phyloP scores from a whole-genome alignment of 2,797 vertebrate species.

The Moxostoma hubbsi region DNA sequence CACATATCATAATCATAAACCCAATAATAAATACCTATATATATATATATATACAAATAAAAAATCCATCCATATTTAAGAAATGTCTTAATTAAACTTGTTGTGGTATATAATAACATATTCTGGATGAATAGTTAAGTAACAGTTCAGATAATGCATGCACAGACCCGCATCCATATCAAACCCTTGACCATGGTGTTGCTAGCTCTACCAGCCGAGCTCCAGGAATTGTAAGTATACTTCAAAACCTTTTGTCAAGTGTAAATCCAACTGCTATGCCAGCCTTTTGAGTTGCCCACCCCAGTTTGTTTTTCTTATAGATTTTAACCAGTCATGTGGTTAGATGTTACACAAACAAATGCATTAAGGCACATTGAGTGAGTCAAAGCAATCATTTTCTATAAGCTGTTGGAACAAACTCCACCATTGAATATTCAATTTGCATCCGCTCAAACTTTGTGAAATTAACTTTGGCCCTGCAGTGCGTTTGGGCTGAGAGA shows the following conservation, averaged over 20 bases:
- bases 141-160: too few species aligned
- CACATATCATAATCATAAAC: too few species aligned
- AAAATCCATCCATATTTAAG: too few species aligned
- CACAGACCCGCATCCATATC: too few species aligned
- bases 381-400: conserved; percentile 40
- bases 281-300: not conserved
- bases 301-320: conserved; percentile 18
- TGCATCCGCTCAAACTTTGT: conserved; percentile 69
- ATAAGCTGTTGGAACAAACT: conserved; percentile 67
- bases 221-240: not conserved
- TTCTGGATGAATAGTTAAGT: too few species aligned
- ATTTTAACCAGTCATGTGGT: conserved; percentile 19
- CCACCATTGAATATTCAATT: conserved; percentile 68
- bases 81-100: too few species aligned
- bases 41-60: too few species aligned
- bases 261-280: not conserved
- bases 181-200: too few species aligned
- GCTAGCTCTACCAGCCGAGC: too few species aligned
- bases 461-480: conserved; percentile 77
- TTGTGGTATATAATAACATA: too few species aligned
- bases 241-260: not conserved
- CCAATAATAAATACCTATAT: too few species aligned
- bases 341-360: conserved; percentile 28
- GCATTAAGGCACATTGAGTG: conserved; percentile 19
- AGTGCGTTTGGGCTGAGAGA: conserved; percentile 69